Conservation (phyloP, 2,888 invertebrate genomes). For the Andrena marginata region DNA sequence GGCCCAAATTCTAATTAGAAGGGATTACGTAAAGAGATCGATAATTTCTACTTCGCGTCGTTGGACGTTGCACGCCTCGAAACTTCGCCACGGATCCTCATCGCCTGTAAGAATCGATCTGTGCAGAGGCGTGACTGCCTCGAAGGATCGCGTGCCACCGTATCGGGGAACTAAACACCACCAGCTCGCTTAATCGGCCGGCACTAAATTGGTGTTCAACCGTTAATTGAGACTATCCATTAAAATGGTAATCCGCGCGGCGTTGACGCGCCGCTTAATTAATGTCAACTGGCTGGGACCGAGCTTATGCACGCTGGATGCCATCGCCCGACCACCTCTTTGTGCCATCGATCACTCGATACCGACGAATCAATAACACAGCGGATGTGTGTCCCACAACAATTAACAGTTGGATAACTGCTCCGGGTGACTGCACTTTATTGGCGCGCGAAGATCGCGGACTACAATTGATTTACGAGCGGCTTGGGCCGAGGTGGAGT, state of each 20-base stretch:
- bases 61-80: not conserved
- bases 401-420: not conserved
- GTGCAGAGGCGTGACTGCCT: slow-evolving; percentile 43
- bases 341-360: not conserved
- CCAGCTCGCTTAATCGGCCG: slow-evolving; percentile 61
- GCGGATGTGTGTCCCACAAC: not conserved
- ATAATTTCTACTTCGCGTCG: not conserved
- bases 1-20: not conserved
- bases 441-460: too few relatives aligned
- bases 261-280: slow-evolving; percentile 65
- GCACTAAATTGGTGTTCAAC: slow-evolving; percentile 72
- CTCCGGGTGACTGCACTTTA: too few relatives aligned
- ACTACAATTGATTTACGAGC: too few relatives aligned
- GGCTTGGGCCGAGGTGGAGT: too few relatives aligned
- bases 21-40: not conserved
- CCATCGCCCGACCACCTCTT: not conserved
- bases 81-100: not conserved
- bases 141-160: slow-evolving; percentile 61
- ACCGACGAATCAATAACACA: not conserved
- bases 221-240: slow-evolving; percentile 74
- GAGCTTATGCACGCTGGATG: not conserved
- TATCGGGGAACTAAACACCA: slow-evolving; percentile 44
- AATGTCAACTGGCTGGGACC: slow-evolving; percentile 50
- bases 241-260: slow-evolving; percentile 66
- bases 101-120: slow-evolving; percentile 3